Percentiles rank a stretch among this genome's conserved stretches.
These are phyloP conservation scores for Bimastos eiseni DNA, from an alignment of 2,888 invertebrate species.

Conservation along the genomic window DNA sequence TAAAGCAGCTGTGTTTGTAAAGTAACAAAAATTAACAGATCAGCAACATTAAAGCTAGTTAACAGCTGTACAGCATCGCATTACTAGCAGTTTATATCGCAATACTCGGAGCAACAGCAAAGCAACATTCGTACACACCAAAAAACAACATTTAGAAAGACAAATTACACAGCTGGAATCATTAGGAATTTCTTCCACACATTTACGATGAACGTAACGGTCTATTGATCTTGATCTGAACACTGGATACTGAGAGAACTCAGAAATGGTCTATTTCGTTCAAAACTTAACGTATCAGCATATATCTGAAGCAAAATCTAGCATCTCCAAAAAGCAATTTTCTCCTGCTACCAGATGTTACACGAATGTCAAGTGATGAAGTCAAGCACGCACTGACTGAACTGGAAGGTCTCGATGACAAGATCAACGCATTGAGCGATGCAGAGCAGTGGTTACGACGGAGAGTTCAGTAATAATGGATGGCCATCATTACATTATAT, in stretches of 20 bases:
- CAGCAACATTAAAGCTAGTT: not conserved
- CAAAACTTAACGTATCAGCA: not conserved
- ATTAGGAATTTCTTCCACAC: not conserved
- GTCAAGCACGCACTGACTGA: not conserved
- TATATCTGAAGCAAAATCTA: not conserved
- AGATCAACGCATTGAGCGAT: not conserved
- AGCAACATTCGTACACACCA: not conserved
- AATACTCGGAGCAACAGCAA: not conserved
- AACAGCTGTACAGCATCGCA: not conserved
- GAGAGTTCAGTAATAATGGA: not conserved
- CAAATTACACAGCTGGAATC: constrained; percentile 17
- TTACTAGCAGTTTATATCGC: not conserved
- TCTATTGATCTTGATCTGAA: not conserved
- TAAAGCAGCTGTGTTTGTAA: not conserved
- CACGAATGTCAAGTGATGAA: not conserved
- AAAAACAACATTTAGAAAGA: not conserved
- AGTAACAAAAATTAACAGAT: constrained; percentile 6
- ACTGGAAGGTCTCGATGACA: not conserved
- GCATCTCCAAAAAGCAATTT: not conserved
- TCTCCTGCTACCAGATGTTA: not conserved
- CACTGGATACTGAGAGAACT: constrained; percentile 6
- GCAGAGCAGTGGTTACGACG: not conserved
- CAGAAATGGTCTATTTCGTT: not conserved
- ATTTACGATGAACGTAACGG: no score
- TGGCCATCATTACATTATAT: not conserved